A percentile compares a stretch with the other conserved stretches of the same genome.
phyloP scores from a whole-genome alignment of 2,888 invertebrate species.

The Microdon myrmicae region DNA sequence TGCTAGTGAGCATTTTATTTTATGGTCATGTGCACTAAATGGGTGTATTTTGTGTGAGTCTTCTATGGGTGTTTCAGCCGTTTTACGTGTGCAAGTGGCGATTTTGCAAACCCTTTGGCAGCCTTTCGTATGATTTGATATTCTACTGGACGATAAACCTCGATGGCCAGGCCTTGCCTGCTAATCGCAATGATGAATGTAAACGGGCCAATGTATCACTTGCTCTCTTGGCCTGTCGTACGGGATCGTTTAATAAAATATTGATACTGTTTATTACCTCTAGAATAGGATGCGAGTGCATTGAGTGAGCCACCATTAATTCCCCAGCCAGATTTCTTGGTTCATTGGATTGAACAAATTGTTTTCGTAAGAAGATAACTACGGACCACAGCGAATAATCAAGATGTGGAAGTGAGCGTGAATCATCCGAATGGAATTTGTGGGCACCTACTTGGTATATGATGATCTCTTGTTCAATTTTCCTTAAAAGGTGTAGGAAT shows the following conservation, averaged over 20 bases:
- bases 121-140: constrained; percentile 29
- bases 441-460: constrained; percentile 9
- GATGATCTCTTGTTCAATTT: constrained; percentile 7
- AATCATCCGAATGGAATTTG: constrained; percentile 36
- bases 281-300: constrained; percentile 5
- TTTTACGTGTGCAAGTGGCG: constrained; percentile 8
- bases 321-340: constrained; percentile 15
- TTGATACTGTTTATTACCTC: constrained; percentile 32
- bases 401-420: constrained; percentile 25
- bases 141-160: constrained; percentile 28
- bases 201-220: constrained; percentile 5
- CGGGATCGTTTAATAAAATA: constrained; percentile 16
- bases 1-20: constrained; percentile 44
- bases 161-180: constrained; percentile 32
- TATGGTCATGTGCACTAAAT: constrained; percentile 44
- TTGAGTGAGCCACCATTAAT: constrained; percentile 31
- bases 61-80: constrained; percentile 15
- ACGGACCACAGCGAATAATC: constrained; percentile 17
- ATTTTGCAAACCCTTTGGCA: constrained; percentile 41
- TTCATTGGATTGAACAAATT: constrained; percentile 14
- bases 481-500: constrained; percentile 34
- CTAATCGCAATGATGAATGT: constrained; percentile 37
- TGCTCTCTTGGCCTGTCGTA: neutral
- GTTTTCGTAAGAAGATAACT: constrained; percentile 14
- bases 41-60: constrained; percentile 32